Evolutionary conservation across 2,888 invertebrate species (phyloP).

Genomic region (Lithophane leautieri): DNA sequence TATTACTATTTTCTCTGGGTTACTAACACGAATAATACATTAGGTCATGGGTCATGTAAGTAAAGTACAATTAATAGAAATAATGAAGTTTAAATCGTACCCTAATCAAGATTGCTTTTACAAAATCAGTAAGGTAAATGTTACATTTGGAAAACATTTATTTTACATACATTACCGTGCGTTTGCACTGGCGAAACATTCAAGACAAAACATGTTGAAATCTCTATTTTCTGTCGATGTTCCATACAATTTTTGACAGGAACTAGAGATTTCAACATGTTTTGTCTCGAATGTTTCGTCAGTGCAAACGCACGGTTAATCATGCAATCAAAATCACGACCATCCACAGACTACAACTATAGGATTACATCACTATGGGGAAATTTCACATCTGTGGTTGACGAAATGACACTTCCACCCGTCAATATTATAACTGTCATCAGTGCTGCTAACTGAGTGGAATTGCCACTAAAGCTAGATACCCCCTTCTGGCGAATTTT

Average conservation of each 20-base stretch:
- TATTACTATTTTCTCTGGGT: neutral
- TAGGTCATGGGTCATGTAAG: neutral
- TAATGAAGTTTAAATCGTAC: no score
- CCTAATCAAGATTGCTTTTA: neutral
- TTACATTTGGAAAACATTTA: neutral
- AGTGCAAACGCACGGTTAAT: no score
- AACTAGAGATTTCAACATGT: no score
- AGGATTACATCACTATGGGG: neutral
- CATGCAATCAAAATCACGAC: neutral
- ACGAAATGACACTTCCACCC: neutral
- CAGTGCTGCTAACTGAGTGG: neutral
- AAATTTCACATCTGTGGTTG: conserved; percentile 17
- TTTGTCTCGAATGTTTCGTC: no score
- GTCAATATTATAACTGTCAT: neutral
- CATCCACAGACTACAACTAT: no score
- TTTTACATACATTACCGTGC: neutral
- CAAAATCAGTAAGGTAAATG: neutral
- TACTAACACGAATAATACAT: neutral
- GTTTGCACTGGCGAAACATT: no score
- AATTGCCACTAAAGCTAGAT: neutral
- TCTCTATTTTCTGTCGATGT: no score
- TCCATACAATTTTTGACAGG: no score
- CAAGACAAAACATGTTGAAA: no score
- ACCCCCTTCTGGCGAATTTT: neutral
- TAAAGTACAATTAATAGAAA: no score